Evolutionary conservation across 2,888 invertebrate species (phyloP), one percentile per base, ranked within the genome.

Genomic region (Deroplatys truncata): DNA sequence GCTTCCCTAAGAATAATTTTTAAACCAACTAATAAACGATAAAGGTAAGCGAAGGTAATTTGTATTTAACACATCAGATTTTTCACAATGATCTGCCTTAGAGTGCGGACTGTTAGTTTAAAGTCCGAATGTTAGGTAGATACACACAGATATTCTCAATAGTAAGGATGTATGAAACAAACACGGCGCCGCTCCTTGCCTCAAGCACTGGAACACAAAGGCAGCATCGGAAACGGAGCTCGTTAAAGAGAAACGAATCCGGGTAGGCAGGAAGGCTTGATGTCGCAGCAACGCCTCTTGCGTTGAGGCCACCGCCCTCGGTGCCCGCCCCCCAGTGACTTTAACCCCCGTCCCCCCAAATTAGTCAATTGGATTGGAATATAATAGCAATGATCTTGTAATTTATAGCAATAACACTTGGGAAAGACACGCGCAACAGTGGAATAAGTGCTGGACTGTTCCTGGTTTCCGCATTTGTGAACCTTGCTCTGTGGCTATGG

Each of bases 331-430:
- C 56, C 56, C 56, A 72, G 20, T 72, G 56, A 72, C 56, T 72
- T 72, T 72, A 72, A 72, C 56, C 56, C 56, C 56, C 20, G 56
- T 83, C 87, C 43, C 29, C 28, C 87, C 83, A 87, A 87, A 87
- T 87, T 87, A 87, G 87, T 87, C 87, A 87, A 83, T 87, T 87
- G 72, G 31, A 87, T 29, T 82, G 87, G 35, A 87, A 35, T 87
- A 83, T 87, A 82, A 87, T 87, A 83, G 83, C 83, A 83, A 87
- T 87, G 83, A 87, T 83, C 83, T 82, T 29, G 83, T 87, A 87
- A 83, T 87, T 87, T 87, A 87, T 87, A 82, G 31, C 20, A 72
- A 72, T 72, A 72, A 72, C 20, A 72, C 56, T 20, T 82, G 20
- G 35, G n/a, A 87, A n/a, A 25, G 83, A 43, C 83, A 13, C 9